These are phyloP conservation scores for Onychomys torridus DNA, from an alignment of 2,797 vertebrate species.

Conservation along the genomic window DNA sequence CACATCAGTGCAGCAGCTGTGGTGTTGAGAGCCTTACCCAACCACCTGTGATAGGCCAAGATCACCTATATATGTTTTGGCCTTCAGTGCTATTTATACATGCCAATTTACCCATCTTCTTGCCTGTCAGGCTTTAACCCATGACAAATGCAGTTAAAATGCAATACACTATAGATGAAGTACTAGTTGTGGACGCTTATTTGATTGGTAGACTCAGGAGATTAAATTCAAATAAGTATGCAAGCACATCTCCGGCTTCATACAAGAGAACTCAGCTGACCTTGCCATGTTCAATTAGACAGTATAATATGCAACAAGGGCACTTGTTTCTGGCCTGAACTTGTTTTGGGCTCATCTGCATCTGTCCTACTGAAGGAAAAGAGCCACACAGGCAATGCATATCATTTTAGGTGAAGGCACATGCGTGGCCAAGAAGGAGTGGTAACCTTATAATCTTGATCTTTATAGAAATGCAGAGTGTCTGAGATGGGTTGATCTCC, in stretches of 20 bases:
- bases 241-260: neutral
- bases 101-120: neutral
- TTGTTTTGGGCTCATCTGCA: neutral
- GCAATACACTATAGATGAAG: neutral
- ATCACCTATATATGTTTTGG: neutral
- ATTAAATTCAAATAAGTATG: neutral
- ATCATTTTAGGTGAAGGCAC: neutral
- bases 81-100: neutral
- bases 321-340: neutral
- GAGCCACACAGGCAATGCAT: neutral
- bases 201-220: neutral
- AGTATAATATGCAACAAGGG: neutral
- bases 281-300: constrained; percentile 3
- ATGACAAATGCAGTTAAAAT: neutral
- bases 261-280: neutral
- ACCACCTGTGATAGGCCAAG: neutral
- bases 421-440: neutral
- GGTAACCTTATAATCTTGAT: neutral
- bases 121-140: neutral
- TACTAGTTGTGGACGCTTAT: neutral
- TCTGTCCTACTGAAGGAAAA: neutral
- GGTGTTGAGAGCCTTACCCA: neutral
- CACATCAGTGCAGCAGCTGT: neutral
- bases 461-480: neutral
- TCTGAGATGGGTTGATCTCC: neutral